Conservation (phyloP, 2,888 invertebrate genomes). For the Biston betularia region DNA sequence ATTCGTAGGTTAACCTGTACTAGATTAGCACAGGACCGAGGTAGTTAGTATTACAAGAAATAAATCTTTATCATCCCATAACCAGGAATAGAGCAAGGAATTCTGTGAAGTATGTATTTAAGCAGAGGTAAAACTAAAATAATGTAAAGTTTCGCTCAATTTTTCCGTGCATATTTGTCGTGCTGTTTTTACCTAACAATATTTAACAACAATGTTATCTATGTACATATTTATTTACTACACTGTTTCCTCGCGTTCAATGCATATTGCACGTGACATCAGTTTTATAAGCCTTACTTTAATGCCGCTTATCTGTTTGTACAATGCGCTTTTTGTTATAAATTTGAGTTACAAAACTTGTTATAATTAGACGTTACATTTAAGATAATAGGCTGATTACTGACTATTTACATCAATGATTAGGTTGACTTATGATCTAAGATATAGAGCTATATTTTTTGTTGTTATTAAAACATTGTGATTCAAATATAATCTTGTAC, state of each 20-base stretch:
- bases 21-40: too few relatives aligned
- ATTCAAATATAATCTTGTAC: too few relatives aligned
- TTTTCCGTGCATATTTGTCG: background rate
- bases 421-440: background rate
- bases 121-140: too few relatives aligned
- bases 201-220: slow-evolving; percentile 7
- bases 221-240: slow-evolving; percentile 1
- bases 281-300: background rate
- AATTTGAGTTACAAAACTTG: background rate
- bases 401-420: background rate
- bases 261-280: slow-evolving; percentile 9
- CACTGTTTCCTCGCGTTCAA: slow-evolving; percentile 1
- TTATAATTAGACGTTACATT: background rate
- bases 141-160: too few relatives aligned
- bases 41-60: too few relatives aligned
- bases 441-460: too few relatives aligned
- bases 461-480: too few relatives aligned
- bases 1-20: too few relatives aligned
- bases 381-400: background rate
- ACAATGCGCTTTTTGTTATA: background rate
- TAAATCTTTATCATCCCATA: too few relatives aligned
- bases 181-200: background rate
- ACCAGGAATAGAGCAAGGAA: too few relatives aligned
- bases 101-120: too few relatives aligned
- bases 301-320: background rate